Base-by-base conservation (phyloP, 2,888 invertebrate genomes). In the Augiades crinisus region DNA sequence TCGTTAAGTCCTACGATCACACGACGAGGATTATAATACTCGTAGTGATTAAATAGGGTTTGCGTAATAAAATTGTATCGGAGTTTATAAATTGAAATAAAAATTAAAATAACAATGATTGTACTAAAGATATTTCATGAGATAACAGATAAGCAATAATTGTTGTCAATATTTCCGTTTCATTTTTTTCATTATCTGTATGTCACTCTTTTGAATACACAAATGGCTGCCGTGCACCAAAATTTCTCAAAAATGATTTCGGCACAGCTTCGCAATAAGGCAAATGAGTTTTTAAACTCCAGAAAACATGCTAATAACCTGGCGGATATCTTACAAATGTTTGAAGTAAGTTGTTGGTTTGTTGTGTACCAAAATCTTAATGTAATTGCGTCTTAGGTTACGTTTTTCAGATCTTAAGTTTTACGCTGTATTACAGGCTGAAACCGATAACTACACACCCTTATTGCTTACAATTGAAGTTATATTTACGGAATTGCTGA, bases 381-480 rank as follows among this genome's bases (percentile, higher is more conserved):
- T 44, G 36, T 44, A 61, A 60, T 41, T 60, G 54, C 62, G 65
- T 62, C 64, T 59, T 64, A 67, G 67, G 63, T 68, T 67, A 67
- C 50, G 14, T 47, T 55, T 24, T 31, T 5, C 33, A 31, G 43
- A 50, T 68, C 37, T 3, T 75, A 77, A 73, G 67, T 60, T 71
- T 72, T 37, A 21, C 21, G 30, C 38, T 51, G 30, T n/a, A 31
- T 51, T 88, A 70, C 71, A 90, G 90, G 76, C 72, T 51, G 80
- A 83, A 65, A 78, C 82, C 17, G 86, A 84, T 54, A 86, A 88
- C 65, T 87, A 79, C 64, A 88, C 90, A 57, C 87, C 93, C 47
- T 90, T 93, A 58, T 82, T 95, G 62, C 89, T 94, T 41, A 93
- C 94, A 13, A 72, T 95, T 57, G 95, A 95, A 80, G 91, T 93